Evolutionary conservation across 2,888 invertebrate species (phyloP).

Genomic region (Agelastica alni): DNA sequence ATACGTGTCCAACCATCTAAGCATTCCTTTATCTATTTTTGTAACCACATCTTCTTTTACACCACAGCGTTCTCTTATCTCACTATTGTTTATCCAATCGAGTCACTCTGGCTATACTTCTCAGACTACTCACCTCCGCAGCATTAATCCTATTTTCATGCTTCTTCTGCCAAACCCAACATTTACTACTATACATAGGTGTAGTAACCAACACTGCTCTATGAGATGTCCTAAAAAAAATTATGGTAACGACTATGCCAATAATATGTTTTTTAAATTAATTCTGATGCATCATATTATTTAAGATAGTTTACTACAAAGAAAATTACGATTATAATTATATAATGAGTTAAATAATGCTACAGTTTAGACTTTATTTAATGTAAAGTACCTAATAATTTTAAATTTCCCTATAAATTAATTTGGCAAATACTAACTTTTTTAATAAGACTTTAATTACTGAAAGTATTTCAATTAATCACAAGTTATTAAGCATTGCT

Average conservation of each 20-base stretch:
- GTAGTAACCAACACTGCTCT: too few relatives aligned
- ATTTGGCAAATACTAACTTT: conserved; percentile 33
- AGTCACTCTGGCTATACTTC: too few relatives aligned
- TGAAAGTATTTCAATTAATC: conserved; percentile 16
- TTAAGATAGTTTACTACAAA: conserved; percentile 19
- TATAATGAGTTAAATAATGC: conserved; percentile 27
- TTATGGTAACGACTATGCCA: not conserved
- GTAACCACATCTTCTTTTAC: too few relatives aligned
- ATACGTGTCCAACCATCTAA: too few relatives aligned
- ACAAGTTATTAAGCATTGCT: conserved; percentile 13
- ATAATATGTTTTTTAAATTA: not conserved
- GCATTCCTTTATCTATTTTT: too few relatives aligned
- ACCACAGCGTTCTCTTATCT: too few relatives aligned
- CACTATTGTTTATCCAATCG: too few relatives aligned
- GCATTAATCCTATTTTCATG: too few relatives aligned
- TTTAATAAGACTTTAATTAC: conserved; percentile 25
- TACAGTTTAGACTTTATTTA: conserved; percentile 18
- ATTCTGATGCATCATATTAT: conserved; percentile 22
- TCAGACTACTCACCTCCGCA: too few relatives aligned
- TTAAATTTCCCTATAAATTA: conserved; percentile 31
- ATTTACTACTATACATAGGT: too few relatives aligned
- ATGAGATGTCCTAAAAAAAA: not conserved
- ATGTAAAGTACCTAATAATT: conserved; percentile 25
- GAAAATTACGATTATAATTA: conserved; percentile 29
- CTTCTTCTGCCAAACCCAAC: too few relatives aligned